Evolutionary conservation across 2,888 invertebrate species (phyloP), one percentile per base, ranked within the genome.

Genomic region (Lasioglossum oenotherae): DNA sequence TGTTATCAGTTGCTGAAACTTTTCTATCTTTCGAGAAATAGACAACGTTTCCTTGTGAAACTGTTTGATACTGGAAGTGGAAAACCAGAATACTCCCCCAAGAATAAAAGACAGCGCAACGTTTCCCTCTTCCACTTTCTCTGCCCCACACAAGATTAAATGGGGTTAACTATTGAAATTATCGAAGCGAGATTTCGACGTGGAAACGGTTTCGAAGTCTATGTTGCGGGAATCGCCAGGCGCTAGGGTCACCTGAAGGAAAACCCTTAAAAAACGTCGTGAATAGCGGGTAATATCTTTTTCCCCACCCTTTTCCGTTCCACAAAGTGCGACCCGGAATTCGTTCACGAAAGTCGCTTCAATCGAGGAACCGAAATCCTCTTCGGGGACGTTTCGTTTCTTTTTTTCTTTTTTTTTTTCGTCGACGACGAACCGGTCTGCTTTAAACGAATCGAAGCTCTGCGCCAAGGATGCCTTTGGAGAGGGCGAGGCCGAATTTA

Each of bases 401-500:
- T 35, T 67, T 27, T 10, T 35, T 31, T 35, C 0, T 27, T n/a
- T 23, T 35, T 77, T 69, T 78, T 77, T 69, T 78, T 64, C 64
- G 41, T 75, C 69, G 46, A 44, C 16, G 23, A 23, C 44, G 72
- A 74, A 88, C 64, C 82, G 79, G 82, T 78, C 78, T 60, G 83
- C 57, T 74, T 82, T 77, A 87, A 75, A 85, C 69, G 71, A 46
- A n/a, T 60, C 69, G 71, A 73, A 78, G 78, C 78, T 64, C 64
- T 67, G 67, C 71, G 75, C 78, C 77, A 79, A 79, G 86, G 81
- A 87, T 85, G 64, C 69, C 69, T 82, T 81, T 67, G 74, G 75
- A 79, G 84, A 81, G 84, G 82, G 78, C 84, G 82, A 89, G 84
- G 80, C 81, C 84, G 80, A 84, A 85, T 87, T 88, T 80, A 86